Conservation (phyloP, 2,797 vertebrate species). For the Gephyroberyx darwinii region DNA sequence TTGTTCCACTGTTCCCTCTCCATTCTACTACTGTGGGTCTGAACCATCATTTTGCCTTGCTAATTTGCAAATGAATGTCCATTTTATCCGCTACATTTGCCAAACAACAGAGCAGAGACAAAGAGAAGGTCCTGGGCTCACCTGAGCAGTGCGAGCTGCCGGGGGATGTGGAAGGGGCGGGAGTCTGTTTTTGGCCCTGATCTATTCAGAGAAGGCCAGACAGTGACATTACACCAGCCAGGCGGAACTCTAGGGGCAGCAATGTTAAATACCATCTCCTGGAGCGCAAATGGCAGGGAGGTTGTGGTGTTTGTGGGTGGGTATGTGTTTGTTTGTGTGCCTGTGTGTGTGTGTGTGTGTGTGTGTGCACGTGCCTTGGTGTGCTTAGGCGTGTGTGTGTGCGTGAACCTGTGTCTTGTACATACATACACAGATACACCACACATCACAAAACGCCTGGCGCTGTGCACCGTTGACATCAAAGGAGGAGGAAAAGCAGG, state of each 20-base stretch:
- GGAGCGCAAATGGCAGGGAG: slow-evolving; percentile 70
- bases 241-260: slow-evolving; percentile 60
- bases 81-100: slow-evolving; percentile 22
- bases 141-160: slow-evolving; percentile 37
- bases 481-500: slow-evolving; percentile 43
- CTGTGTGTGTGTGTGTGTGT: slow-evolving; percentile 18
- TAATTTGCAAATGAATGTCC: slow-evolving; percentile 22
- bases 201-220: slow-evolving; percentile 73
- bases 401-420: neutral
- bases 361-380: neutral
- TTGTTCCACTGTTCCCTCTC: neutral
- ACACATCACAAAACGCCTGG: slow-evolving; percentile 26
- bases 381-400: neutral
- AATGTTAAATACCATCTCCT: slow-evolving; percentile 78
- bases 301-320: slow-evolving; percentile 55
- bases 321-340: slow-evolving; percentile 23
- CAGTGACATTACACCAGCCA: slow-evolving; percentile 76
- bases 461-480: slow-evolving; percentile 50
- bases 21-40: neutral
- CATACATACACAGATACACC: neutral
- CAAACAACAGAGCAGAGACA: slow-evolving; percentile 18
- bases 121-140: slow-evolving; percentile 45
- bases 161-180: slow-evolving; percentile 44
- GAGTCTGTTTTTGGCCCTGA: slow-evolving; percentile 69
- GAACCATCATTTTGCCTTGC: neutral